Evolutionary conservation across 2,888 invertebrate species (phyloP), one percentile per base, ranked within the genome.

Genomic region (Drosophila merina): DNA sequence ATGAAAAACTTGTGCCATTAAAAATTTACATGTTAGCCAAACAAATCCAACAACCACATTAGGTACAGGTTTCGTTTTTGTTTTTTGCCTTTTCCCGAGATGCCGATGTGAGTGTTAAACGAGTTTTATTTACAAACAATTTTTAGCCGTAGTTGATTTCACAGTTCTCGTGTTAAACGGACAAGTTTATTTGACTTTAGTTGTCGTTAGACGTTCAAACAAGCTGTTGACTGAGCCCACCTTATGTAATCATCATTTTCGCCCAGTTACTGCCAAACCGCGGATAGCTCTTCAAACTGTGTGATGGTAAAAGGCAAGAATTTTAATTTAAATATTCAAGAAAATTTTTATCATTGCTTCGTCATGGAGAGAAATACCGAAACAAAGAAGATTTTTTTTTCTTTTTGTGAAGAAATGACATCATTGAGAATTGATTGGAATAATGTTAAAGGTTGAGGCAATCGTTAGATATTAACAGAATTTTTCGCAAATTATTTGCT

Each of bases 1-100:
- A 70, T 72, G 80, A 76, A 82, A 86, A 82, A 82, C 82, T 86
- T 83, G 82, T 86, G 76, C 83, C 86, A 81, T 81, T 85, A 85
- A 64, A 82, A 85, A 81, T 85, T 82, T 81, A 79, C 81, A 85
- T 81, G 76, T n/a, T 33, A 26, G 33, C 28, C 25, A 33, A 33
- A 52, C 54, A 66, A 33, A 66, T 40, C 40, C 57, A 75, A 57
- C 45, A 59, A 28, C 62, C 52, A 57, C 52, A 56, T 40, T 20
- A 56, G 31, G 58, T 54, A 58, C 62, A 67, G 57, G 72, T 58
- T 56, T 63, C 56, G 48, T 57, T 54, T 14, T 67, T 42, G 42
- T 50, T 42, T 49, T 25, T 30, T 45, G 30, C 69, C 28, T 28
- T 28, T 28, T 28, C 5, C 5, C 28, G 28, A 28, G 28, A 28